Evolutionary conservation across 2,113 vertebrate genomes (phyloP), one percentile per base, ranked within the genome.

Genomic region (Myiagra hebetior): DNA sequence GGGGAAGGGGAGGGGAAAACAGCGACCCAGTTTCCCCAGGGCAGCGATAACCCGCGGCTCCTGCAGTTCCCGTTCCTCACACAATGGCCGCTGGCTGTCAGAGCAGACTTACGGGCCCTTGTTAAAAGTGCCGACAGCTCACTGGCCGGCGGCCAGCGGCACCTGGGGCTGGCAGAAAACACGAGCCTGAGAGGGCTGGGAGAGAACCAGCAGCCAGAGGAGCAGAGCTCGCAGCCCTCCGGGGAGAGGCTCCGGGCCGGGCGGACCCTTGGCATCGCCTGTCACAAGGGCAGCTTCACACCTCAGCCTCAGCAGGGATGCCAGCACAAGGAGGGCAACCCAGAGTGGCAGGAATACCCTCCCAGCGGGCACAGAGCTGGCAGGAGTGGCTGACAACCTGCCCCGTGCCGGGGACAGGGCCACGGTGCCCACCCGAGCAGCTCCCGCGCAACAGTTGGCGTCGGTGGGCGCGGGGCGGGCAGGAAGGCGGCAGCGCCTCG

Each of bases 41-140:
- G 74, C 70, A 3, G 87, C 5, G 69, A 84, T 73, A 73, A 81
- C 60, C 90, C 16, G 2, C 17, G 3, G 87, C 84, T 87, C 50
- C 62, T 9, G n/a, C 75, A 3, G 83, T 8, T 89, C 93, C 77
- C 70, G 28, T 57, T 72, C n/a, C 30, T 73, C 88, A 63, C 83
- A 55, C 80, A 69, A 94, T 77, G 93, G 96, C 95, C 70, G 53
- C 80, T 79, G 95, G 69, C 93, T 94, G 96, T 87, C 91, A 72
- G 78, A 86, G 95, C 77, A 81, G 92, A 67, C 70, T 78, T 15
- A 53, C 9, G 49, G 87, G 93, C 88, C 74, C 96, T 94, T 19
- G 93, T 87, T 93, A 91, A 77, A 90, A 90, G 72, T 63, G 87
- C 79, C 79, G 87, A 90, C 87, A 90, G 87, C 87, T 90, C 56